Percentiles rank a stretch among this genome's conserved stretches.
phyloP scores from a whole-genome alignment of 1,140 invertebrate species.

The Planococcus citri region DNA sequence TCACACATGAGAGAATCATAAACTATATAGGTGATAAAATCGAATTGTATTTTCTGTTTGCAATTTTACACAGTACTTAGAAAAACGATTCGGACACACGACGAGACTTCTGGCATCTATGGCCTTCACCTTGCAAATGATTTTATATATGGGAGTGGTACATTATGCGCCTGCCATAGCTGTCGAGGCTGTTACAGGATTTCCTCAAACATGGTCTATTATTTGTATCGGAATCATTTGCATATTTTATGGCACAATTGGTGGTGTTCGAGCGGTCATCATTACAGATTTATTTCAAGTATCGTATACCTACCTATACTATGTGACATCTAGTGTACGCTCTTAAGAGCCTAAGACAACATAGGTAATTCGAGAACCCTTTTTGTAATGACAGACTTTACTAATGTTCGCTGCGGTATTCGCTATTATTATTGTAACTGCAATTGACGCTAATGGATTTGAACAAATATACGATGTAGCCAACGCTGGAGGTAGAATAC shows the following conservation, averaged over 20 bases:
- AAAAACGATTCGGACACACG: slow-evolving; percentile 57
- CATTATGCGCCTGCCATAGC: slow-evolving; percentile 85
- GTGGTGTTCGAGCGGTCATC: slow-evolving; percentile 79
- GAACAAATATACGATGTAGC: slow-evolving; percentile 52
- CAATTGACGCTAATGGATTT: slow-evolving; percentile 44
- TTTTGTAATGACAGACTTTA: slow-evolving; percentile 49
- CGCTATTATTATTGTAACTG: slow-evolving; percentile 57
- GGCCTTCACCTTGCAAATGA: slow-evolving; percentile 67
- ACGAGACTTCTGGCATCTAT: slow-evolving; percentile 50
- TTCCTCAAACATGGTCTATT: slow-evolving; percentile 61
- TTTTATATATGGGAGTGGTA: slow-evolving; percentile 89
- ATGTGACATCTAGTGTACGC: no score
- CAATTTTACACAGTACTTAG: slow-evolving; percentile 53
- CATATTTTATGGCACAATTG: slow-evolving; percentile 74
- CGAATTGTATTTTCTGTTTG: neutral
- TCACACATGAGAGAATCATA: no score
- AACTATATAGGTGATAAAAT: neutral
- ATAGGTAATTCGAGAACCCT: neutral
- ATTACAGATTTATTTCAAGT: slow-evolving; percentile 72
- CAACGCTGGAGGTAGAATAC: slow-evolving; percentile 45
- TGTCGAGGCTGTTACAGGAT: slow-evolving; percentile 71
- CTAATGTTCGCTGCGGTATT: slow-evolving; percentile 65
- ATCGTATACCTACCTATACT: no score
- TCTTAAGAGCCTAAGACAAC: slow-evolving; percentile 55
- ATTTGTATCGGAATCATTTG: slow-evolving; percentile 67